Evolutionary conservation across 2,113 vertebrate species (phyloP), one percentile per base, ranked within the genome.

Genomic region (Cottus gobio): DNA sequence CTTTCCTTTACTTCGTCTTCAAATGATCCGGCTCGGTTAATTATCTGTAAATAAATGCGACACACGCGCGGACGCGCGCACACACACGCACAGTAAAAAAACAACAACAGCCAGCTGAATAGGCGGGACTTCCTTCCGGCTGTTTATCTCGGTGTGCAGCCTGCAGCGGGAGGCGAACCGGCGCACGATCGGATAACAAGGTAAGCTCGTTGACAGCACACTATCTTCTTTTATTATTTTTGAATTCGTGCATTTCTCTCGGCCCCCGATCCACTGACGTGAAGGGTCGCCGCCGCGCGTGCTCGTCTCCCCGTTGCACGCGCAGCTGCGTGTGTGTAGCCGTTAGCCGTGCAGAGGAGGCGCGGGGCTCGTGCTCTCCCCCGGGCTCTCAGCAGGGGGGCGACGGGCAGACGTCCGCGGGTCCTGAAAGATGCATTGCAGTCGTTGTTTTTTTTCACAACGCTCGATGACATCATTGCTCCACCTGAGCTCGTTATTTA

Each of bases 91-190:
- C 34, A 34, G 13, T 31, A 30, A 22, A 36, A 46, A 34, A 34
- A 34, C 34, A 31, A 31, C 31, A 44, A 44, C 57, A 9, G 56
- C 34, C 48, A 10, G 76, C 26, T 50, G 30, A 12, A 68, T 30
- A 86, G 91, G 88, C 91, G 86, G 90, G 86, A 87, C 91, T 90
- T 90, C 85, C 79, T 79, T 24, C 52, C 24, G 16, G 71, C 62
- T 85, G 84, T 86, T 87, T 86, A 84, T 92, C 67, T 79, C 42
- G 1, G 31, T 31, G 85, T 46, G 76, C 80, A 72, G 81, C 63
- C 56, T 48, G 42, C 65, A 65, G 73, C n/a, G 15, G 24, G 0
- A n/a, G 67, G 44, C 75, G 67, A 77, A 71, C 63, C 84, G 11
- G 70, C 58, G 81, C 77, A 61, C 69, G 44, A 70, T 90, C 89